Base-by-base conservation (phyloP, 2,113 vertebrate species). In the Periophthalmodon schlosseri region DNA sequence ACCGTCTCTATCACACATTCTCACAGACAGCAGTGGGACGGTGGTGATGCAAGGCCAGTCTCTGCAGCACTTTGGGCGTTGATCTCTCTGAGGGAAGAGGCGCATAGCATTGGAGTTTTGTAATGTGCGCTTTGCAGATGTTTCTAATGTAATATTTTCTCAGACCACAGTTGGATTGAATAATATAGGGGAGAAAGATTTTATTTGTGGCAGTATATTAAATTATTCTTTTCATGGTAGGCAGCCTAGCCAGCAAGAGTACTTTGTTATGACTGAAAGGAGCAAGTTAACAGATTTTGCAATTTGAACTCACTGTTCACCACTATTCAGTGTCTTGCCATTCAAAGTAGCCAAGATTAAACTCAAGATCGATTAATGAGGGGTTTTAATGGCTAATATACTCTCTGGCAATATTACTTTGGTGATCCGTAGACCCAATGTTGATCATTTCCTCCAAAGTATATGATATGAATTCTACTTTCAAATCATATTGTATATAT, bases 21-120 rank as follows among this genome's bases (percentile, higher is more conserved):
- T 63, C 3, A 52, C 63, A 63, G 63, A 70, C 72, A 70, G 44
- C 44, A 69, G 65, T 18, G 21, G 72, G 49, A 69, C 75, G 23
- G 60, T 9, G 44, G 68, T 69, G 74, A 81, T 3, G 82, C 16
- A 72, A 76, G 46, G 50, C 68, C 24, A 67, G 82, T 4, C 20
- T 73, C 1, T 60, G 36, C 52, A 16, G 36, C 75, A 60, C 54
- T 83, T 85, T 52, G 67, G 65, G 39, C 47, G 77, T 72, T 68
- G 20, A 77, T 72, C 28, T 71, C 50, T 73, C 69, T 75, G 69
- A 44, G n/a, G 46, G 64, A 60, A 44, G 47, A 72, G 28, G 21
- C 11, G 49, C 4, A 50, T 47, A 69, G 23, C n/a, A 49, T 72
- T 69, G 28, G 73, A 60, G 60, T 57, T 70, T 34, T 68, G 56